Base-by-base conservation (phyloP, 1,140 invertebrate species). In the Harpegnathos saltator region DNA sequence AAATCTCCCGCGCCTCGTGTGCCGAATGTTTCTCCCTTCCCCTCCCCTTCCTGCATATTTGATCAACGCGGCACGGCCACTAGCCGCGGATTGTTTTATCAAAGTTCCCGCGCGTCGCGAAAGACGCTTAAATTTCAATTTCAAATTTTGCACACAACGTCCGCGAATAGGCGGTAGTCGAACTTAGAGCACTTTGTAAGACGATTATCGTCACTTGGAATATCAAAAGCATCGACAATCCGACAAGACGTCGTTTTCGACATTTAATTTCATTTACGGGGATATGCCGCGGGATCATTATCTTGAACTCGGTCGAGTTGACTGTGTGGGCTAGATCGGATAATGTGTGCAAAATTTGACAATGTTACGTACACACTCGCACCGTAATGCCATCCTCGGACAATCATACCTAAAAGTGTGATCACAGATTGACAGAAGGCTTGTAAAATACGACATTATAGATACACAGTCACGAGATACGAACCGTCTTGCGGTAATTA, bases 391-490 rank as follows among this genome's bases (percentile, higher is more conserved):
- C 81, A 84, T 12, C 74, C n/a, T n/a, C 62, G 80, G 83, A 87
- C 74, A 89, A 86, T 84, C 89, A 90, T 92, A 91, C 85, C 84
- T 90, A 92, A 89, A 90, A 91, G 65, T 89, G 85, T 90, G 86
- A 93, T 93, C 93, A 93, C 93, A 93, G 92, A 90, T 93, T 91
- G 89, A 93, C 92, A 93, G 90, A 93, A 93, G 92, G 93, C 92
- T 83, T 91, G 88, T 91, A 90, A 88, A 87, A 88, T 89, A 87
- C 72, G 82, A 82, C 65, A 78, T 84, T 72, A 84, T 68, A 87
- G 58, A 87, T 66, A 84, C 52, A 82, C 83, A 87, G 83, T 87
- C 83, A 85, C 29, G 68, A 87, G 26, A 80, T 29, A 87, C 81
- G 58, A n/a, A n/a, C 50, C 22, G 54, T 29, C 48, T 48, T 87